Evolutionary conservation across 2,888 invertebrate species (phyloP).

Genomic region (Leptopterna dolabrata): DNA sequence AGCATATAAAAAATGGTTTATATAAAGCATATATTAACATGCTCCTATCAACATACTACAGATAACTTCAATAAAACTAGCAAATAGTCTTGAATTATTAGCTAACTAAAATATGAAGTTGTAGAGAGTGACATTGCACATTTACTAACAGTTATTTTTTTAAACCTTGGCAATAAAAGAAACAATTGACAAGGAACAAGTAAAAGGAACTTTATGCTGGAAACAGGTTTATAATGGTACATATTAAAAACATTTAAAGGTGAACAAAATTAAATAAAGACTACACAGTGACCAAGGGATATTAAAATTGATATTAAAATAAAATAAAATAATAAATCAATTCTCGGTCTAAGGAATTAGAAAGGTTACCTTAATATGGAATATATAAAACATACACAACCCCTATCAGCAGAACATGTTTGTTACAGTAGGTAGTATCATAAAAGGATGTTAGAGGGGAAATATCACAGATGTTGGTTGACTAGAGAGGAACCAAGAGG

Average conservation of each 20-base stretch:
- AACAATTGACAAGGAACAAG: neutral
- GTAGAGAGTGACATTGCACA: neutral
- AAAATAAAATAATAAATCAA: too few relatives aligned
- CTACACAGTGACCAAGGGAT: too few relatives aligned
- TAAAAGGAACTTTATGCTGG: neutral
- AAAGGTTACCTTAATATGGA: too few relatives aligned
- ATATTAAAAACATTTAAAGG: too few relatives aligned
- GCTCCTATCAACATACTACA: neutral
- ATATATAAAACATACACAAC: too few relatives aligned
- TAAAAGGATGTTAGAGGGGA: neutral
- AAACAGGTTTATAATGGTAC: too few relatives aligned
- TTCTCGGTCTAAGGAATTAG: too few relatives aligned
- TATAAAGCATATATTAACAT: neutral
- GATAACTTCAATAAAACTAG: neutral
- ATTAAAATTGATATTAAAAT: too few relatives aligned
- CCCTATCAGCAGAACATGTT: too few relatives aligned
- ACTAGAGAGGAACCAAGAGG: neutral
- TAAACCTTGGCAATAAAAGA: neutral
- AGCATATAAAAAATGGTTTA: neutral
- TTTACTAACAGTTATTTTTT: neutral
- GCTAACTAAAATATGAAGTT: neutral
- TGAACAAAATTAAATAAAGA: too few relatives aligned
- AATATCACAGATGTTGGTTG: neutral
- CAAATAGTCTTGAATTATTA: neutral
- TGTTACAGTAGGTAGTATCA: neutral